A percentile compares a stretch with the other conserved stretches of the same genome.
phyloP scores from a whole-genome alignment of 2,797 vertebrate species.

The Hyperoplus immaculatus region DNA sequence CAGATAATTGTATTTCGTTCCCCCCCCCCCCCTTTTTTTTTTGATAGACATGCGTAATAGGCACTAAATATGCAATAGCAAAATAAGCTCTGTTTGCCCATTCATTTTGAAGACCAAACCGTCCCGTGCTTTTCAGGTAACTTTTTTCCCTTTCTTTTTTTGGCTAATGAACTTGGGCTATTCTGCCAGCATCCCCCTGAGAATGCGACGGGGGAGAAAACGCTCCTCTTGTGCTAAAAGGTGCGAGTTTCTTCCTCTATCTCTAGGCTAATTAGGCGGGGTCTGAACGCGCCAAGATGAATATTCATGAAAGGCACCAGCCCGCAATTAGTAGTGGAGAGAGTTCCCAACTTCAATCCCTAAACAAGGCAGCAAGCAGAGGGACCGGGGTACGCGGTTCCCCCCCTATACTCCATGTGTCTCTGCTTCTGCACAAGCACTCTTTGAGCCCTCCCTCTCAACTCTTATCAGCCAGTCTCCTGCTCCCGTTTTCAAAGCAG shows the following conservation, averaged over 20 bases:
- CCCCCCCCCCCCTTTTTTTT: slow-evolving; percentile 64
- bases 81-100: slow-evolving; percentile 60
- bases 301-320: slow-evolving; percentile 88
- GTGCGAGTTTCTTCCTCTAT: slow-evolving; percentile 87
- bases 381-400: slow-evolving; percentile 71
- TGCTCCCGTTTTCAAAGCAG: slow-evolving; percentile 67
- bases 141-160: slow-evolving; percentile 78
- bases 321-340: slow-evolving; percentile 87
- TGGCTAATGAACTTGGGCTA: slow-evolving; percentile 88
- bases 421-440: slow-evolving; percentile 77
- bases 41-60: slow-evolving; percentile 88
- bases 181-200: slow-evolving; percentile 85
- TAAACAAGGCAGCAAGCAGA: slow-evolving; percentile 80
- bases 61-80: slow-evolving; percentile 78
- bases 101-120: slow-evolving; percentile 75
- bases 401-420: slow-evolving; percentile 69
- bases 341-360: slow-evolving; percentile 88
- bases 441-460: slow-evolving; percentile 79
- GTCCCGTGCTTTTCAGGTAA: slow-evolving; percentile 86
- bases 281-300: slow-evolving; percentile 87
- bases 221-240: slow-evolving; percentile 86
- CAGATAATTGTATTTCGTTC: slow-evolving; percentile 80
- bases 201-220: slow-evolving; percentile 63
- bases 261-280: slow-evolving; percentile 89
- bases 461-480: slow-evolving; percentile 71